phyloP scores from a whole-genome alignment of 2,888 invertebrate genomes.

The Andrena trimmerana region DNA sequence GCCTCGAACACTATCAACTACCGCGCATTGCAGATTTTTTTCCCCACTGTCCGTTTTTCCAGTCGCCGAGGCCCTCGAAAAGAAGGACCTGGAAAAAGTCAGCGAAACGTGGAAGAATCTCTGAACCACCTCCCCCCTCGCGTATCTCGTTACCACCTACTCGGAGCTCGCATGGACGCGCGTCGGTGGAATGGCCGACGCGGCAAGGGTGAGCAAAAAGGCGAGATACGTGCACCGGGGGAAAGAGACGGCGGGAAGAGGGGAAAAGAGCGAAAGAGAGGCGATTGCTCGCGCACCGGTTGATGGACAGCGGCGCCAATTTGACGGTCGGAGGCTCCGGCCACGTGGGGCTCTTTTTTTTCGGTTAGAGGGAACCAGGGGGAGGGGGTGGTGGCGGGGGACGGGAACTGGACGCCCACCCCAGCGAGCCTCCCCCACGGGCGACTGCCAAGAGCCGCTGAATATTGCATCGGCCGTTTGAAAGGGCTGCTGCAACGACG shows the following conservation, averaged over 20 bases:
- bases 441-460: conserved; percentile 80
- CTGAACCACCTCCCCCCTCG: background rate
- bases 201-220: conserved; percentile 46
- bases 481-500: conserved; percentile 77
- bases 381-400: background rate
- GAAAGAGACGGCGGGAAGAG: conserved; percentile 26
- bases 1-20: too few relatives aligned
- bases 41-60: background rate
- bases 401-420: conserved; percentile 36
- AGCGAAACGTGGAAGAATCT: conserved; percentile 6
- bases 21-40: background rate
- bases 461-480: conserved; percentile 85
- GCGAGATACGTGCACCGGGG: conserved; percentile 20
- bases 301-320: conserved; percentile 85
- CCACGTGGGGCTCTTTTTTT: conserved; percentile 79
- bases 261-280: conserved; percentile 49
- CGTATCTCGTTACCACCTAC: conserved; percentile 47
- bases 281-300: conserved; percentile 76
- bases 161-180: conserved; percentile 56
- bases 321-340: conserved; percentile 84
- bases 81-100: conserved; percentile 17
- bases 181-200: conserved; percentile 66
- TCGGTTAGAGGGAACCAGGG: conserved; percentile 19
- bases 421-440: conserved; percentile 63
- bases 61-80: conserved; percentile 1